Percentiles rank a stretch among this genome's conserved stretches.
Evolutionary conservation across 2,888 invertebrate genomes (phyloP).

Genomic region (Apamea sordens): DNA sequence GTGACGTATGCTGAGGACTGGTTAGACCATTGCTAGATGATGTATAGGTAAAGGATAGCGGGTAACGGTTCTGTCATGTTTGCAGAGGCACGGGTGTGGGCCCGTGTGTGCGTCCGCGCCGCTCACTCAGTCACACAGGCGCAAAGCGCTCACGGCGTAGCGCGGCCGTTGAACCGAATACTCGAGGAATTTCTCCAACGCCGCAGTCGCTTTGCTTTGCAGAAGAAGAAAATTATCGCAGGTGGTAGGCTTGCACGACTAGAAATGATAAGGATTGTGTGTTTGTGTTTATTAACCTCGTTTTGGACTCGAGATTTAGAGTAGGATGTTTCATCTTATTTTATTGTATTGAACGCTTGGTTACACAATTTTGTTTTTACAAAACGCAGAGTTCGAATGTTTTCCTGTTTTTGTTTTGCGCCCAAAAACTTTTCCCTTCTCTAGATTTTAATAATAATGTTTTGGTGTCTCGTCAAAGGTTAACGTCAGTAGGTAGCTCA

Average conservation of each 20-base stretch:
- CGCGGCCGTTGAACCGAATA: constrained; percentile 90
- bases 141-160: constrained; percentile 81
- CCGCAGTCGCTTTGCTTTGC: constrained; percentile 81
- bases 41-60: constrained; percentile 79
- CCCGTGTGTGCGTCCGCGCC: constrained; percentile 84
- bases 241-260: constrained; percentile 69
- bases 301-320: constrained; percentile 7
- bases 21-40: constrained; percentile 77
- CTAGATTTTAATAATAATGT: background rate
- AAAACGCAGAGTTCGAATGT: background rate
- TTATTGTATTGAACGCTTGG: background rate
- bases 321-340: background rate
- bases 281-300: constrained; percentile 25
- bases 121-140: constrained; percentile 82
- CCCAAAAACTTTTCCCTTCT: background rate
- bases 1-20: constrained; percentile 44
- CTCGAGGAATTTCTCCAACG: constrained; percentile 89
- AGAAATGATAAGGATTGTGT: constrained; percentile 51
- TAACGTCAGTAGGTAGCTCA: constrained; percentile 15
- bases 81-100: constrained; percentile 82
- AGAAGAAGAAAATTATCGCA: constrained; percentile 84
- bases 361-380: background rate
- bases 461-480: constrained; percentile 25
- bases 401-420: background rate
- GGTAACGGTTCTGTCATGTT: constrained; percentile 88